Conservation (phyloP, 2,113 vertebrate genomes). For the Protomyctophum bolini region DNA sequence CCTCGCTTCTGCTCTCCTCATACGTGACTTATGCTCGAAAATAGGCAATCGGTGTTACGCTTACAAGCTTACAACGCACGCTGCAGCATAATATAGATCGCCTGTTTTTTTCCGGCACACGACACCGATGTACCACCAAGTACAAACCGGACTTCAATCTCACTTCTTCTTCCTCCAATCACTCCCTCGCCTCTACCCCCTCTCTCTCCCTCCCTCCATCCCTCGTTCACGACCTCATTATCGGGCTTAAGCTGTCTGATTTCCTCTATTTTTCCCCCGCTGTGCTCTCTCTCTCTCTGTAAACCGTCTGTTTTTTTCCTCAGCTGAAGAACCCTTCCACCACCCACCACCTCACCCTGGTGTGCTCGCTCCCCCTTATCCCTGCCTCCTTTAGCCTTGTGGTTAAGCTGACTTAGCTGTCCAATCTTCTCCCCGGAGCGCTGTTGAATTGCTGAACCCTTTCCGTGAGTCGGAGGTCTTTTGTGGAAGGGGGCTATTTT, state of each 20-base stretch:
- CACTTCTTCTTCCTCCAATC: background rate
- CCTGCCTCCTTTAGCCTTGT: background rate
- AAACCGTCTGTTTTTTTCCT: background rate
- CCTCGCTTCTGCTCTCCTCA: background rate
- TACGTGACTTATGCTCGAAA: too few relatives aligned
- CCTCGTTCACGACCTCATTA: background rate
- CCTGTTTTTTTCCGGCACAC: too few relatives aligned
- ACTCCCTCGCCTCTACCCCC: background rate
- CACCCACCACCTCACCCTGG: background rate
- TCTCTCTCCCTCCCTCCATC: background rate
- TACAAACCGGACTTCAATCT: background rate
- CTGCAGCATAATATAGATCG: too few relatives aligned
- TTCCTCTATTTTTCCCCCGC: background rate
- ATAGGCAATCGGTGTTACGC: too few relatives aligned
- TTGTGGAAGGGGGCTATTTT: background rate
- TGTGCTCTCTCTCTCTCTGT: background rate
- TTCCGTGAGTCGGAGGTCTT: background rate
- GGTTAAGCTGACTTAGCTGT: slow-evolving; percentile 7
- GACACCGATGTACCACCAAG: too few relatives aligned
- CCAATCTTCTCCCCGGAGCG: slow-evolving; percentile 15
- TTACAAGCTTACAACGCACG: too few relatives aligned
- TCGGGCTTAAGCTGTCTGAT: background rate
- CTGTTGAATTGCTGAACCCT: slow-evolving; percentile 25
- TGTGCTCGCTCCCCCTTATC: background rate
- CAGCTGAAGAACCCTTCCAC: background rate